These are phyloP conservation scores for Pseudoips prasinana DNA, from an alignment of 2,888 invertebrate genomes.

Conservation along the genomic window DNA sequence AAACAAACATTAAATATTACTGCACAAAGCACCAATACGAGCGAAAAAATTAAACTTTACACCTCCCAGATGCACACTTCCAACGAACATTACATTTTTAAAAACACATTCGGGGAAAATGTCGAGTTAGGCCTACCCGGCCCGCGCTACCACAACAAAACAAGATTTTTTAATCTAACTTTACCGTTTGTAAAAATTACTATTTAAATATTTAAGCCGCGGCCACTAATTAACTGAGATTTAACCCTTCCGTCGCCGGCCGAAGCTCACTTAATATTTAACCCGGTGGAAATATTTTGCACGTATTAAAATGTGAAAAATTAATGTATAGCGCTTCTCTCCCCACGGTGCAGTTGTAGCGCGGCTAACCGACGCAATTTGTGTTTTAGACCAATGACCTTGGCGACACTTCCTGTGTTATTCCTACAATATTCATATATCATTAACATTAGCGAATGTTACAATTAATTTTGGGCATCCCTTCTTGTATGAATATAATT, in stretches of 20 bases:
- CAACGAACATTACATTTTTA: slow-evolving; percentile 74
- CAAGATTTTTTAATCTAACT: slow-evolving; percentile 81
- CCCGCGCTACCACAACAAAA: slow-evolving; percentile 56
- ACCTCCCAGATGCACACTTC: slow-evolving; percentile 66
- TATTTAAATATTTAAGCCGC: slow-evolving; percentile 77
- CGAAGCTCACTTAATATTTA: slow-evolving; percentile 75
- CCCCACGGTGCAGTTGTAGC: slow-evolving; percentile 36
- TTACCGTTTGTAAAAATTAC: slow-evolving; percentile 82
- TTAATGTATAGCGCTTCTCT: slow-evolving; percentile 61
- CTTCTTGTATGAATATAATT: too few relatives aligned
- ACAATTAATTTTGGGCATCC: too few relatives aligned
- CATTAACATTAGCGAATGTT: too few relatives aligned
- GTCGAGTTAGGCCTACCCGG: slow-evolving; percentile 74
- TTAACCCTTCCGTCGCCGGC: slow-evolving; percentile 81
- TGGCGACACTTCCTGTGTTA: slow-evolving; percentile 17
- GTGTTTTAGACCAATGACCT: slow-evolving; percentile 19
- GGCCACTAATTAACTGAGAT: slow-evolving; percentile 80
- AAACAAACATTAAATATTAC: slow-evolving; percentile 73
- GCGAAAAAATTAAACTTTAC: slow-evolving; percentile 70
- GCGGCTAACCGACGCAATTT: slow-evolving; percentile 9
- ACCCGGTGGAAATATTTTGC: slow-evolving; percentile 77
- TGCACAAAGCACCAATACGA: slow-evolving; percentile 65
- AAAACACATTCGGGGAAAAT: slow-evolving; percentile 65
- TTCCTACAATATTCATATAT: slow-evolving; percentile 14
- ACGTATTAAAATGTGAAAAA: slow-evolving; percentile 81